Conservation (phyloP, 2,113 vertebrate species). For the Myrmecobius fasciatus region DNA sequence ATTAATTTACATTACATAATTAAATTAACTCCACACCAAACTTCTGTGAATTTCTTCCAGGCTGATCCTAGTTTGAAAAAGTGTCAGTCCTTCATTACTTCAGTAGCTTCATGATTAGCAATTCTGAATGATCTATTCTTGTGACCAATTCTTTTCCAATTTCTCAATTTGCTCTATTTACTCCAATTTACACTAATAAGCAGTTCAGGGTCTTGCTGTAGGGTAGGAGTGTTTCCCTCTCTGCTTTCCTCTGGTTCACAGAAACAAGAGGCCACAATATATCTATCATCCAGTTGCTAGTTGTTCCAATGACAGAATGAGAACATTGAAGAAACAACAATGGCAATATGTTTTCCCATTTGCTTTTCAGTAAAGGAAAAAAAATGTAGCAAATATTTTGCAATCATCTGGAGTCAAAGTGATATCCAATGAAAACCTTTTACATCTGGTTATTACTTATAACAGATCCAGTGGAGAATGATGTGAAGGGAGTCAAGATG, state of each 20-base stretch:
- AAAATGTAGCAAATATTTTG: constrained; percentile 1
- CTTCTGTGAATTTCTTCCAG: background rate
- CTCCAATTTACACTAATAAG: background rate
- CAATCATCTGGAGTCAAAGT: constrained; percentile 28
- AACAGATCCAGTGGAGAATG: background rate
- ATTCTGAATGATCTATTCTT: background rate
- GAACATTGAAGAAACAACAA: constrained; percentile 26
- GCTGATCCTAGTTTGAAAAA: background rate
- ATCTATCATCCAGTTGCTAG: background rate
- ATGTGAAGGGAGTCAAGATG: background rate
- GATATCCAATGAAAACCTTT: background rate
- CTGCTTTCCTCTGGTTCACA: background rate
- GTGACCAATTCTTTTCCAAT: background rate
- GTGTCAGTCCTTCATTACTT: background rate
- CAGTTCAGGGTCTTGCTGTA: background rate
- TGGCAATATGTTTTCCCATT: background rate
- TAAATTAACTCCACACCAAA: background rate
- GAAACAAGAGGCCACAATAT: constrained; percentile 13
- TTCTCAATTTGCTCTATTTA: no score
- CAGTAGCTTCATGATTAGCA: background rate
- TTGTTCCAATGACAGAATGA: background rate
- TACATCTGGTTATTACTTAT: background rate
- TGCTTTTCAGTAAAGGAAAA: constrained; percentile 37
- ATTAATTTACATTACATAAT: background rate
- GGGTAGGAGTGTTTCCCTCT: background rate